phyloP scores from a whole-genome alignment of 2,797 vertebrate species.

The Diplodus puntazzo region DNA sequence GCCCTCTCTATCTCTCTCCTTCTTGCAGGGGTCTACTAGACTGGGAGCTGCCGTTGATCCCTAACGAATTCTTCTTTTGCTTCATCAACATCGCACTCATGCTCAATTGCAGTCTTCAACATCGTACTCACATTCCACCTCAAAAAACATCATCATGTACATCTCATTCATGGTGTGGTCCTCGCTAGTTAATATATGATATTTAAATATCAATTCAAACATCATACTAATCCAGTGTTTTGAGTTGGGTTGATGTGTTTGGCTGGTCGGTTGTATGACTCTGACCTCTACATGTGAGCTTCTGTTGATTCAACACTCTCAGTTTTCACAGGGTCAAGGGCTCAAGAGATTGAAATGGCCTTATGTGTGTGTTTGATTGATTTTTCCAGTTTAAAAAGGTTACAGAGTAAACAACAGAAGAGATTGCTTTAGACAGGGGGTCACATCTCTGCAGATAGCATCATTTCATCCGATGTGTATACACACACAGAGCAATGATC shows the following conservation, averaged over 20 bases:
- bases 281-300: constrained; percentile 53
- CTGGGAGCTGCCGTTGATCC: too few species aligned
- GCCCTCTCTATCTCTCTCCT: too few species aligned
- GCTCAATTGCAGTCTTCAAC: too few species aligned
- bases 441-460: constrained; percentile 47
- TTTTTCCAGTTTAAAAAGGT: constrained; percentile 64
- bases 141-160: too few species aligned
- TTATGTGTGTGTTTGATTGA: constrained; percentile 66
- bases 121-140: too few species aligned
- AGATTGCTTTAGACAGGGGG: constrained; percentile 59
- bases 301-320: constrained; percentile 65
- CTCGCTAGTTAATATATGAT: background rate
- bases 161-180: too few species aligned
- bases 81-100: too few species aligned
- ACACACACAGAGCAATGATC: constrained; percentile 31
- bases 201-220: background rate
- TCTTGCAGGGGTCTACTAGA: too few species aligned
- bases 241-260: constrained; percentile 38
- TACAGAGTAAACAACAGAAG: constrained; percentile 74
- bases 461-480: constrained; percentile 54
- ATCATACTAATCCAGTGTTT: constrained; percentile 29
- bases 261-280: constrained; percentile 23
- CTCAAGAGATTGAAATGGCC: constrained; percentile 58
- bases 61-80: too few species aligned
- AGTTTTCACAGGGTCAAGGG: constrained; percentile 62